Conservation (phyloP, 2,797 vertebrate genomes). For the Tarsius wallacei region DNA sequence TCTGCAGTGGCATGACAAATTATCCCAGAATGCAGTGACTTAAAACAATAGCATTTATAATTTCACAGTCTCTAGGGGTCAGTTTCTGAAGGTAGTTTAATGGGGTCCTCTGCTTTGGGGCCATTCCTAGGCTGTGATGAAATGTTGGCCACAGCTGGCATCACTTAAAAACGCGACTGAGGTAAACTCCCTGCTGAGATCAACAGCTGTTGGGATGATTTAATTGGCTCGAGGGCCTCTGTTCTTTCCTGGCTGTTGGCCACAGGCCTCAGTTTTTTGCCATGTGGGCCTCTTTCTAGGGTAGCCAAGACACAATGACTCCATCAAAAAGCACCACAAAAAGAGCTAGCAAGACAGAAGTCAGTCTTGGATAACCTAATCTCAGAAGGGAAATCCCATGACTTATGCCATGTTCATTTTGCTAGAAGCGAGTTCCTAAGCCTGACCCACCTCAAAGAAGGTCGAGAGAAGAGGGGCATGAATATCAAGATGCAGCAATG, state of each 20-base stretch:
- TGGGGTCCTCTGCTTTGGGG: background rate
- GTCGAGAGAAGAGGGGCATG: background rate
- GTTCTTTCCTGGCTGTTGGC: background rate
- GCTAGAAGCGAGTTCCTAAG: background rate
- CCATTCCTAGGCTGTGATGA: background rate
- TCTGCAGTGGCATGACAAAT: background rate
- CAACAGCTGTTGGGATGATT: background rate
- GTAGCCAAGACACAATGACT: fast-evolving
- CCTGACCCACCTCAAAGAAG: fast-evolving
- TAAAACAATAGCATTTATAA: background rate
- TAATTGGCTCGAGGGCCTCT: fast-evolving
- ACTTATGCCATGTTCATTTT: background rate
- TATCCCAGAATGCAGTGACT: background rate
- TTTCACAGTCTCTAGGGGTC: background rate
- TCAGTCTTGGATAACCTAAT: background rate
- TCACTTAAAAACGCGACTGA: background rate
- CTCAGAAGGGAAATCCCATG: background rate
- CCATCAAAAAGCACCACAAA: background rate
- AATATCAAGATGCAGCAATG: background rate
- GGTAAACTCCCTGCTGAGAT: background rate
- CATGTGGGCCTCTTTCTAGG: background rate
- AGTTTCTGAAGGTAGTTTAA: background rate
- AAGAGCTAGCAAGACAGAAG: background rate
- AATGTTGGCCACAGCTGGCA: background rate
- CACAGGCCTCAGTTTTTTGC: background rate